These are phyloP conservation scores for Simalia tracyae DNA, from an alignment of 2,797 vertebrate genomes.

Conservation along the genomic window DNA sequence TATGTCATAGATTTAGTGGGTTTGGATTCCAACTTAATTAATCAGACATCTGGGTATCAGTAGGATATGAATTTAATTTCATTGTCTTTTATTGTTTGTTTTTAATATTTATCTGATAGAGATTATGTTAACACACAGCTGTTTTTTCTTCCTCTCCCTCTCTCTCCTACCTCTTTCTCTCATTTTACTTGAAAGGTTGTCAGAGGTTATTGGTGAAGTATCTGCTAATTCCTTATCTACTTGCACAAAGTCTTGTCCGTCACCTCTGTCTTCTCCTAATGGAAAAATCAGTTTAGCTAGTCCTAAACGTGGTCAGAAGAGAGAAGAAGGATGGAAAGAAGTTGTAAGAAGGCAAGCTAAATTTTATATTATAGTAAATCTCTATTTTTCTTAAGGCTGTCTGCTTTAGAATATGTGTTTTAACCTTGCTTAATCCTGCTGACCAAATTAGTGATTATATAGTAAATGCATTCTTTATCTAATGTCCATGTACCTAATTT, in stretches of 20 bases:
- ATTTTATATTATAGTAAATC: neutral
- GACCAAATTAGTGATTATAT: neutral
- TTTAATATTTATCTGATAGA: neutral
- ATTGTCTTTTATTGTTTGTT: neutral
- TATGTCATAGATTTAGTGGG: neutral
- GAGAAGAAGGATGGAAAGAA: conserved; percentile 84
- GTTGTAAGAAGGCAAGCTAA: conserved; percentile 78
- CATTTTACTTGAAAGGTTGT: conserved; percentile 67
- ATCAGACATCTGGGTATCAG: neutral
- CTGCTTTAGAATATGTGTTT: neutral
- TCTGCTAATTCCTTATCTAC: conserved; percentile 77
- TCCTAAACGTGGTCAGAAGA: conserved; percentile 82
- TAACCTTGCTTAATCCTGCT: neutral
- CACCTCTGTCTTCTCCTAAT: conserved; percentile 81
- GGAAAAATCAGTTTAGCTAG: conserved; percentile 81
- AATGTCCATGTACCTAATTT: neutral
- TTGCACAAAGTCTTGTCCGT: conserved; percentile 76
- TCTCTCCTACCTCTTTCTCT: neutral
- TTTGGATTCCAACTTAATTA: neutral
- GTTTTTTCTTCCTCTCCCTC: neutral
- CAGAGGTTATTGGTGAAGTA: conserved; percentile 75
- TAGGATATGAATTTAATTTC: neutral
- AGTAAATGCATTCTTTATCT: neutral
- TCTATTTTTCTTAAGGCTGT: neutral
- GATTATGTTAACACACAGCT: rapidly evolving